These are phyloP conservation scores for Hylyphantes graminicola DNA, from an alignment of 1,140 invertebrate species.

Conservation along the genomic window DNA sequence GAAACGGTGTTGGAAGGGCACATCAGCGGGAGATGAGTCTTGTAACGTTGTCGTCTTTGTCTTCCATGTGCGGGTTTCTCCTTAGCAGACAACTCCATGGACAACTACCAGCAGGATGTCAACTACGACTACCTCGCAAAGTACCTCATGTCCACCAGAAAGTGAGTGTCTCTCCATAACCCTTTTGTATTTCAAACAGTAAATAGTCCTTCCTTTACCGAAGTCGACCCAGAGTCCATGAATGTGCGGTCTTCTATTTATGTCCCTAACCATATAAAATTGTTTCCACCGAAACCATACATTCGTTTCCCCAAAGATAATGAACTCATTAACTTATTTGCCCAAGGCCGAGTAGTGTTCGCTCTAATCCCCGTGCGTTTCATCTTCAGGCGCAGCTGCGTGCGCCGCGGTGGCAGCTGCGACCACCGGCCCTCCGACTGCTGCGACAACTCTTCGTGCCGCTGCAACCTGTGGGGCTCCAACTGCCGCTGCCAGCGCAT, in stretches of 20 bases:
- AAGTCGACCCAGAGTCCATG: too few relatives aligned
- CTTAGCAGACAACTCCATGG: constrained; percentile 22
- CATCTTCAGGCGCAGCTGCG: constrained; percentile 88
- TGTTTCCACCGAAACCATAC: too few relatives aligned
- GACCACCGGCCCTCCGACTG: constrained; percentile 87
- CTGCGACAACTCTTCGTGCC: constrained; percentile 85
- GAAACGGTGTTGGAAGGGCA: too few relatives aligned
- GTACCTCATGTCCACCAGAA: constrained; percentile 44
- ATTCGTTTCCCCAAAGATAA: too few relatives aligned
- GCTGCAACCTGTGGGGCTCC: constrained; percentile 90
- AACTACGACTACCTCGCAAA: constrained; percentile 30
- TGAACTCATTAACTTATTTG: too few relatives aligned
- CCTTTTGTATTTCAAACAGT: too few relatives aligned
- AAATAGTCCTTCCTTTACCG: too few relatives aligned
- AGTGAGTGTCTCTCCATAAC: constrained; percentile 14
- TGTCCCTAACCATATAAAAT: too few relatives aligned
- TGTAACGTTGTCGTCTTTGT: constrained; percentile 5
- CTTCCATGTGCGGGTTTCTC: constrained; percentile 31
- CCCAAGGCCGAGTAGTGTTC: too few relatives aligned
- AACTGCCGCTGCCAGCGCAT: constrained; percentile 89
- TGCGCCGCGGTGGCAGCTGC: constrained; percentile 82
- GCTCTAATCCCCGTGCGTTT: too few relatives aligned
- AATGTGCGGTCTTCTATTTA: too few relatives aligned
- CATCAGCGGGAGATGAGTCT: too few relatives aligned
- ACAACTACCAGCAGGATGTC: constrained; percentile 18